Conservation (phyloP, 2,113 vertebrate species). For the Noturus placidus region DNA sequence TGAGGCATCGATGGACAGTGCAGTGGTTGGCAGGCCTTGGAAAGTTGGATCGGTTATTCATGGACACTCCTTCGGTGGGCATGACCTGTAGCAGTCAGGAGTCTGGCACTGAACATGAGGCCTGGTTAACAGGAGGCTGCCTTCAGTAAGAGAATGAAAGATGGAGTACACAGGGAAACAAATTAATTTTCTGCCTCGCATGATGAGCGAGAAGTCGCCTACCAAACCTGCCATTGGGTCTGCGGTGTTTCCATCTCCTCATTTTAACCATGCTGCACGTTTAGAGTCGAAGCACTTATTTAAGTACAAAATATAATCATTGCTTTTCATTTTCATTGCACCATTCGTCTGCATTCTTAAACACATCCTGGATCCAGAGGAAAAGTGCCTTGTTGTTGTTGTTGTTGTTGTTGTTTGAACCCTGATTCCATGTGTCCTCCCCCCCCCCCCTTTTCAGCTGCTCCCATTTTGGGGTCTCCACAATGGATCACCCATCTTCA, state of each 20-base stretch:
- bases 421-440: not conserved
- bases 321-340: not conserved
- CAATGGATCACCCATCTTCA: no score
- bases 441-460: no score
- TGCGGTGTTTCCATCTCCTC: not conserved
- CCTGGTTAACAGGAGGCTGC: slow-evolving; percentile 23
- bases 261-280: slow-evolving; percentile 8
- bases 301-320: slow-evolving; percentile 32
- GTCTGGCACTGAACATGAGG: slow-evolving; percentile 22
- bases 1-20: not conserved
- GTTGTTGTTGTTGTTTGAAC: not conserved
- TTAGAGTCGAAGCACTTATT: slow-evolving; percentile 33
- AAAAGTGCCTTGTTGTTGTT: not conserved
- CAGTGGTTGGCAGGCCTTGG: not conserved
- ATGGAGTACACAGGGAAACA: slow-evolving; percentile 40
- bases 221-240: slow-evolving; percentile 34
- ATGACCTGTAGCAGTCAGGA: slow-evolving; percentile 35
- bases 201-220: slow-evolving; percentile 44
- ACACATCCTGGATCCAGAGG: not conserved
- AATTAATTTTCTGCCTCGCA: slow-evolving; percentile 47
- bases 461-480: no score
- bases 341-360: not conserved
- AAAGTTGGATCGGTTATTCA: not conserved
- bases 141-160: slow-evolving; percentile 14
- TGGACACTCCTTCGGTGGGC: slow-evolving; percentile 14